Evolutionary conservation across 2,888 invertebrate genomes (phyloP).

Genomic region (Mesochorus sp.): DNA sequence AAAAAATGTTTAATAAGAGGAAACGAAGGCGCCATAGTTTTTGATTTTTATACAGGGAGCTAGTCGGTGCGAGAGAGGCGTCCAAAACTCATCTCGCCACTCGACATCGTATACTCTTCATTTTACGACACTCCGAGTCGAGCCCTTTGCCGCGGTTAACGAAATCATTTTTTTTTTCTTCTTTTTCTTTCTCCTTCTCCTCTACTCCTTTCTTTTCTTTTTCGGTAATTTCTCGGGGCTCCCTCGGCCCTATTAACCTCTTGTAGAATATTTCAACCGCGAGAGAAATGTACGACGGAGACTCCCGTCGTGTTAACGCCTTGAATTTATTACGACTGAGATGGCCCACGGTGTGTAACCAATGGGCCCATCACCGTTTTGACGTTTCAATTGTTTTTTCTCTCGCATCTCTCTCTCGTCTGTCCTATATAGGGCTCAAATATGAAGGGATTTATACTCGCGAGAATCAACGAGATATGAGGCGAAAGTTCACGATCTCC

Average conservation of each 20-base stretch:
- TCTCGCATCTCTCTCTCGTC: not conserved
- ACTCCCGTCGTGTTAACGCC: constrained; percentile 57
- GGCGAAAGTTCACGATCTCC: no score
- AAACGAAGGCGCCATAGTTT: constrained; percentile 42
- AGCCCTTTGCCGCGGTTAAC: constrained; percentile 45
- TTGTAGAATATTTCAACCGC: constrained; percentile 34
- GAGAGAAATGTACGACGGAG: constrained; percentile 39
- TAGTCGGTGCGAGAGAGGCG: constrained; percentile 12
- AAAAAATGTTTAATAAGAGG: constrained; percentile 44
- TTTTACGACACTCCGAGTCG: constrained; percentile 54
- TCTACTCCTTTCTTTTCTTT: constrained; percentile 15
- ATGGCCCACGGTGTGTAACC: not conserved
- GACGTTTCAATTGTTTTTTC: constrained; percentile 32
- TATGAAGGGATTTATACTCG: no score
- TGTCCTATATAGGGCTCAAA: no score
- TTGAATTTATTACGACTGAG: constrained; percentile 50
- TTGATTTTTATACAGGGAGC: not conserved
- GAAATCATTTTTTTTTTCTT: constrained; percentile 48
- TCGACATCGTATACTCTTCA: constrained; percentile 54
- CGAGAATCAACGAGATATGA: no score
- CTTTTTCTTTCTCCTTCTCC: constrained; percentile 15
- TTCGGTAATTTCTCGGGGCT: constrained; percentile 41
- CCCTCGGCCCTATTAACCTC: constrained; percentile 34
- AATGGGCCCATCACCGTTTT: not conserved
- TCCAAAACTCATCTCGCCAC: constrained; percentile 31